Base-by-base conservation (phyloP, 2,113 vertebrate species). In the Megaceryle torquata region DNA sequence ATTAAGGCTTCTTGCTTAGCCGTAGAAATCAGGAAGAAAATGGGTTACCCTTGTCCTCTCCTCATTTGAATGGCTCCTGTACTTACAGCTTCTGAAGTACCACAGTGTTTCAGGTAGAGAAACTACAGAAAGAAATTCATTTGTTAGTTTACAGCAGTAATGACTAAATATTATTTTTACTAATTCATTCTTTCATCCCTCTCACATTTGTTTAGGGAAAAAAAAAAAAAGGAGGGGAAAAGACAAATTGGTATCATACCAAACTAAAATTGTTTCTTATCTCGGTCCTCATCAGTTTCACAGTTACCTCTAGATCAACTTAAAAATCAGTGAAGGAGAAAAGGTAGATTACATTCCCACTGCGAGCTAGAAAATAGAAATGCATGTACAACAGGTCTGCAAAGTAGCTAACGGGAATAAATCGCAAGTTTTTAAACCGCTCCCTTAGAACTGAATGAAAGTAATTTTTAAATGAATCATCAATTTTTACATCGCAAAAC, bases 311-410 rank as follows among this genome's bases (percentile, higher is more conserved):
- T 89, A 14, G 89, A 77, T 93, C 86, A 89, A 92, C 91, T 95
- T 86, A 76, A 92, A 85, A 70, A 93, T 69, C 90, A 94, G 79
- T 70, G 78, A 75, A 93, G 93, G 71, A 80, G 93, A 90, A 96
- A 90, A 78, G 86, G 86, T 71, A 84, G 76, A 67, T 96, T 83
- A 44, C 70, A 8, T 95, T 96, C 82, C 25, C 93, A 57, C 74
- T 88, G 88, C 86, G 75, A 61, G 80, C 26, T 86, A 44, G 65
- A 14, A 91, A 97, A 64, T 50, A 85, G 96, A 86, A 82, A 15
- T 53, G 61, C 14, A 29, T 39, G 39, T 86, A 29, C 75, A 50
- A 43, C 82, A 94, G 89, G 72, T 91, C 74, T 60, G 79, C 86
- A 88, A 6, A 88, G 80, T 15, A 93, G 53, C 56, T 63, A 7